phyloP scores from a whole-genome alignment of 2,113 vertebrate species.

The Otolemur garnettii region DNA sequence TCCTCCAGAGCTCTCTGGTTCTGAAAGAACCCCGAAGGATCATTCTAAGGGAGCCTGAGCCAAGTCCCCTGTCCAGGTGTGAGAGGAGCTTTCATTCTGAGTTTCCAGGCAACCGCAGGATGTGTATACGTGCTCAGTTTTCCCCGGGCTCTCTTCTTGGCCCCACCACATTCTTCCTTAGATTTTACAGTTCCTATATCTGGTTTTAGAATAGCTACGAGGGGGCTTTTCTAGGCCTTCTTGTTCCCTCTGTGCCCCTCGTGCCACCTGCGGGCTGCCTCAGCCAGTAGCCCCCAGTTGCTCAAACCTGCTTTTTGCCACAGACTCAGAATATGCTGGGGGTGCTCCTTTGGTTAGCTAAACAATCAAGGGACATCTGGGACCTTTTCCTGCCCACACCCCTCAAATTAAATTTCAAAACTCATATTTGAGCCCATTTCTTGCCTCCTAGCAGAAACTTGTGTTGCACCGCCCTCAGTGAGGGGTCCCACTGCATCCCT shows the following conservation, averaged over 20 bases:
- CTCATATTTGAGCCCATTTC: not conserved
- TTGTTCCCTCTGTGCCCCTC: too few relatives aligned
- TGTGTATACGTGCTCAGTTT: not conserved
- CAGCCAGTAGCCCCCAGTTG: too few relatives aligned
- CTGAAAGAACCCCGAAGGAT: not conserved
- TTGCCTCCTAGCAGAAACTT: not conserved
- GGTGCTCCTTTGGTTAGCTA: not conserved
- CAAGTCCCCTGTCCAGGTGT: rapidly evolving
- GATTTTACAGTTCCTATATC: not conserved
- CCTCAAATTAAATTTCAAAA: not conserved
- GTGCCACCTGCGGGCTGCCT: not conserved
- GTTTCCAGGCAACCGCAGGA: rapidly evolving
- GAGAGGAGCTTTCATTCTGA: rapidly evolving
- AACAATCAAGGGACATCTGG: not conserved
- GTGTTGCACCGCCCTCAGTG: rapidly evolving
- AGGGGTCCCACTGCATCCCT: not conserved
- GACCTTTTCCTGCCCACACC: not conserved
- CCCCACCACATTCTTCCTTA: too few relatives aligned
- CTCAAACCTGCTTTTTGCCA: not conserved
- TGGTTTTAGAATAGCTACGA: not conserved
- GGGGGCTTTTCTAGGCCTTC: not conserved
- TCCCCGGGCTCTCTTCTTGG: not conserved
- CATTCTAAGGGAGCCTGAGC: rapidly evolving
- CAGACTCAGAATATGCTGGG: not conserved
- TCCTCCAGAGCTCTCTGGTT: not conserved